phyloP scores from a whole-genome alignment of 2,888 invertebrate species.

The Pammene aurita region DNA sequence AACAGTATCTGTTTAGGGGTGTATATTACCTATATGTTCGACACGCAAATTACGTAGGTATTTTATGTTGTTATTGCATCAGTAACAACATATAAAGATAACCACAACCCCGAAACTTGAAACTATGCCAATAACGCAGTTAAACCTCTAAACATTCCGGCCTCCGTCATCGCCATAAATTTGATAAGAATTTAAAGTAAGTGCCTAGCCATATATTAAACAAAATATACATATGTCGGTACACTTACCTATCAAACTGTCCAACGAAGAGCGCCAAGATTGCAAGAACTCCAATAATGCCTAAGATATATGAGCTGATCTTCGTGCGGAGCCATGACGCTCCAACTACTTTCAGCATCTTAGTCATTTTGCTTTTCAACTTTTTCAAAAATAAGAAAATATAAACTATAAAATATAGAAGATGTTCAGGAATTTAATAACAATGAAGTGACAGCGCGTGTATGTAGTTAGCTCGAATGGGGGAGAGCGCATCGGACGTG shows the following conservation, averaged over 20 bases:
- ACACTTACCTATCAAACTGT: constrained; percentile 85
- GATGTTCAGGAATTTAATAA: constrained; percentile 81
- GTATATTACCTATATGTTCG: too few relatives aligned
- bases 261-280: constrained; percentile 87
- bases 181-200: constrained; percentile 44
- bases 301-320: constrained; percentile 87
- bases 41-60: neutral
- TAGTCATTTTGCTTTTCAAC: constrained; percentile 65
- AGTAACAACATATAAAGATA: constrained; percentile 43
- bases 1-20: too few relatives aligned
- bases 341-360: constrained; percentile 90
- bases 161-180: constrained; percentile 43
- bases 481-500: constrained; percentile 76
- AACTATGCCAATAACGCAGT: constrained; percentile 44
- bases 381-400: constrained; percentile 42
- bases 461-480: constrained; percentile 75
- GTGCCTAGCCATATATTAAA: constrained; percentile 34
- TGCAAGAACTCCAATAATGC: constrained; percentile 86
- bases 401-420: constrained; percentile 77
- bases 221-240: constrained; percentile 21
- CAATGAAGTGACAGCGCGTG: constrained; percentile 82
- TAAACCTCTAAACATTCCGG: constrained; percentile 40
- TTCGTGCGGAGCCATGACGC: constrained; percentile 91
- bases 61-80: neutral
- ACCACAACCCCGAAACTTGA: constrained; percentile 43